These are phyloP conservation scores for Neogale vison DNA, from an alignment of 2,113 vertebrate species.

Conservation along the genomic window DNA sequence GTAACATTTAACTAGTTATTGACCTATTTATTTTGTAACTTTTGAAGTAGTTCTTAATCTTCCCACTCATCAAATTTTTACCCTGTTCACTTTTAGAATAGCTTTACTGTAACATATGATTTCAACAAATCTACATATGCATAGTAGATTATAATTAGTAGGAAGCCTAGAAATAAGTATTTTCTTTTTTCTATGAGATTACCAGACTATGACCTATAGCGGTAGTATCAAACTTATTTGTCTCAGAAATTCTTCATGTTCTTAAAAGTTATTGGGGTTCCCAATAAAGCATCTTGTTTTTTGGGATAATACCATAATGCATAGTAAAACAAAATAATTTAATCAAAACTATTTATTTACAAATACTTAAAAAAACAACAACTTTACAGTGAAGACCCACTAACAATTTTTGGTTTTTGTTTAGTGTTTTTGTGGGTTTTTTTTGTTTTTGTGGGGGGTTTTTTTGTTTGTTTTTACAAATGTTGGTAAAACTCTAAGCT, in stretches of 20 bases:
- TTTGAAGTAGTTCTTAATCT: background rate
- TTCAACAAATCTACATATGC: background rate
- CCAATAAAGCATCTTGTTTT: background rate
- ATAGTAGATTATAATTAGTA: background rate
- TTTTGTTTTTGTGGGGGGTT: background rate
- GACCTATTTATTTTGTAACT: background rate
- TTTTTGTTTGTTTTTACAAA: background rate
- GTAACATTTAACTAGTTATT: background rate
- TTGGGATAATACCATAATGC: background rate
- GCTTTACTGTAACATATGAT: background rate
- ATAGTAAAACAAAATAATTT: background rate
- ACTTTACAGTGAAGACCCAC: background rate
- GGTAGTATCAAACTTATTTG: background rate
- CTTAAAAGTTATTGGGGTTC: background rate
- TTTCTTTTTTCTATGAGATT: background rate
- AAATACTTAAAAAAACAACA: background rate
- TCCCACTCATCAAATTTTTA: background rate
- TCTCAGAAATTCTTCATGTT: background rate
- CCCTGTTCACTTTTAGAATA: background rate
- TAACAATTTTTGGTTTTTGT: background rate
- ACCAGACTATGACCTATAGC: background rate
- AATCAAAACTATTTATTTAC: background rate
- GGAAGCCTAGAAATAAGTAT: background rate
- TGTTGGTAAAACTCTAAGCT: background rate
- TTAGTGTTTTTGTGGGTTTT: no score